Conservation (phyloP, 2,888 invertebrate genomes). For the Noctuana brunneofusca region DNA sequence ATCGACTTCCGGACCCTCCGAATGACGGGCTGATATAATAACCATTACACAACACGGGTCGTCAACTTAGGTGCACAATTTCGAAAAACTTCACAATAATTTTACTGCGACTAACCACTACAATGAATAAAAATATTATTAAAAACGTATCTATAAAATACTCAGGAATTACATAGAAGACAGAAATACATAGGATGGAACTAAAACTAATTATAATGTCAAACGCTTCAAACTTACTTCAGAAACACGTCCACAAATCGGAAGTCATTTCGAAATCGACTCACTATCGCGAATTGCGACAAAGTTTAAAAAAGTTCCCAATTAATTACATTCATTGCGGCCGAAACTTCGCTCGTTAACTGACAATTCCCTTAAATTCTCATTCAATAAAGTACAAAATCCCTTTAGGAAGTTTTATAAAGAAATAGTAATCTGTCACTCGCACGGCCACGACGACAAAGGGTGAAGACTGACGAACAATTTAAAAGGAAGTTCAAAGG, state of each 20-base stretch:
- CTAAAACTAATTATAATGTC: no score
- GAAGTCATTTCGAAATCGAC: conserved; percentile 39
- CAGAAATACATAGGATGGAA: no score
- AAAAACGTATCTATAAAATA: no score
- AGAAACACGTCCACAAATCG: background rate
- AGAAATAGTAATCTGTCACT: conserved; percentile 71
- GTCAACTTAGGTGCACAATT: no score
- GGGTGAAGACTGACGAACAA: conserved; percentile 18
- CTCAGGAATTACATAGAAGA: no score
- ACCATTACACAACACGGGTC: no score
- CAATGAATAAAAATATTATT: no score
- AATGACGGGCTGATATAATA: no score
- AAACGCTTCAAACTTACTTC: background rate
- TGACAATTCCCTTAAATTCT: conserved; percentile 70
- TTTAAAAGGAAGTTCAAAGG: conserved; percentile 3
- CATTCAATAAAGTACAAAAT: conserved; percentile 73
- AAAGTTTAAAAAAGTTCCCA: conserved; percentile 65
- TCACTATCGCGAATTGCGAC: conserved; percentile 50
- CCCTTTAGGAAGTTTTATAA: conserved; percentile 66
- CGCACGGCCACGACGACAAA: conserved; percentile 48
- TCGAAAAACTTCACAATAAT: no score
- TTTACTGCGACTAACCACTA: no score
- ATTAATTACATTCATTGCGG: conserved; percentile 78
- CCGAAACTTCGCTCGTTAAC: conserved; percentile 77
- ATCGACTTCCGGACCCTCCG: no score